These are phyloP conservation scores for Ormyrus nitidulus DNA, from an alignment of 2,888 invertebrate genomes.

Conservation along the genomic window DNA sequence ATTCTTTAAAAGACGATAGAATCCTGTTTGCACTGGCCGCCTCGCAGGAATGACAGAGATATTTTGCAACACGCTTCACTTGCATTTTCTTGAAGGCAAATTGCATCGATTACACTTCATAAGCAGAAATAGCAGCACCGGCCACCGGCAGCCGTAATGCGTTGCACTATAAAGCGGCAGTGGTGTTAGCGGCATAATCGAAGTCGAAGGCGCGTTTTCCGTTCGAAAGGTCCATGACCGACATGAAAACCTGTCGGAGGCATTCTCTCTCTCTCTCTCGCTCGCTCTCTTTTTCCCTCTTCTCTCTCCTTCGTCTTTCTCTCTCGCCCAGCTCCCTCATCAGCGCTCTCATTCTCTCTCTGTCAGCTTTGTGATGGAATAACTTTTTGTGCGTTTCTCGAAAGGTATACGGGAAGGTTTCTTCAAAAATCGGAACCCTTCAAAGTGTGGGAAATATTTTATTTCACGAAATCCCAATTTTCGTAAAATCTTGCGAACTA, in stretches of 20 bases:
- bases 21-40: too few relatives aligned
- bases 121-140: conserved; percentile 7
- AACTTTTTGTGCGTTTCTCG: not conserved
- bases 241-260: conserved; percentile 49
- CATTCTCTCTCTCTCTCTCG: conserved; percentile 31
- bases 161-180: not conserved
- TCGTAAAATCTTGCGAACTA: too few relatives aligned
- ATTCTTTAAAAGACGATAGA: not conserved
- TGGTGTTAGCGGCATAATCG: not conserved
- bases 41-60: not conserved
- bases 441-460: not conserved
- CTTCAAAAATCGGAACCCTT: not conserved
- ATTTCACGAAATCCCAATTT: not conserved
- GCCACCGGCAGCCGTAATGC: not conserved
- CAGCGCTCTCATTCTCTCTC: too few relatives aligned
- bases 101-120: conserved; percentile 46
- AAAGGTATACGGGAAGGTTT: not conserved
- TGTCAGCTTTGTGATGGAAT: too few relatives aligned
- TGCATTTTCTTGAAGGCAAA: conserved; percentile 16
- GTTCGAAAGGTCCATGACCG: conserved; percentile 53
- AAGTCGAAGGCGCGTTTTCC: conserved; percentile 14
- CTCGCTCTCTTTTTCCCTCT: not conserved
- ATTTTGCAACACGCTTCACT: conserved; percentile 25
- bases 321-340: not conserved
- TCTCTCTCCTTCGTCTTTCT: conserved; percentile 2